Base-by-base conservation (phyloP, 1,140 invertebrate species). In the Thaumetopoea pityocampa region DNA sequence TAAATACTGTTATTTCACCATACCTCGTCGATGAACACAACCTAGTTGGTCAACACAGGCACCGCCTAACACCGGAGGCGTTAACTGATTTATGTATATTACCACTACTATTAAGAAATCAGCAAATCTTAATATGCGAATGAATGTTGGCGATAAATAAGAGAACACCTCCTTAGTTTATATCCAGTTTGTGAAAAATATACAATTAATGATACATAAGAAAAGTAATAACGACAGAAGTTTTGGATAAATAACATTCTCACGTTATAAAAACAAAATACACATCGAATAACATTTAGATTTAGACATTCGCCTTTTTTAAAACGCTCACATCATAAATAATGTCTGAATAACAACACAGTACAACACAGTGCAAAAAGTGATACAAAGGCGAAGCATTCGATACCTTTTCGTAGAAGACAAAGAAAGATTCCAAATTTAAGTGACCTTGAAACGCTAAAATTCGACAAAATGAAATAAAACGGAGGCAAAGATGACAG, bases 371-470 rank as follows among this genome's bases (percentile, higher is more conserved):
- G 50, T 60, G 57, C 73, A 81, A 81, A 81, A 84, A 84, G 77
- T 78, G 69, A 80, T 80, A 84, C 77, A 84, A 84, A 84, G 77
- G 77, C 74, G 74, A 81, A 73, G 73, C 64, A 78, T 81, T 67
- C 74, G 77, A 78, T 80, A 72, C 67, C 74, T 78, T 78, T 84
- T 84, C 80, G 67, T 72, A 80, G 77, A 84, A 84, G 56, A 72
- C 72, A 56, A 64, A 60, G 53, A 76, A 81, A 80, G 77, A 80
- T 80, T 84, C 74, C 67, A 78, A 79, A 73, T 81, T 73, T 67
- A 70, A 78, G 50, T 59, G 48, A 46, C 36, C 53, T 49, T 33
- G 37, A 65, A 65, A 57, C 65, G 67, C 65, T 61, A 80, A 78
- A 64, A 72, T 74, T 71, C 54, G 38, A 61, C 65, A 64, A 70